Base-by-base conservation (phyloP, 2,113 vertebrate species). In the Micromys minutus region DNA sequence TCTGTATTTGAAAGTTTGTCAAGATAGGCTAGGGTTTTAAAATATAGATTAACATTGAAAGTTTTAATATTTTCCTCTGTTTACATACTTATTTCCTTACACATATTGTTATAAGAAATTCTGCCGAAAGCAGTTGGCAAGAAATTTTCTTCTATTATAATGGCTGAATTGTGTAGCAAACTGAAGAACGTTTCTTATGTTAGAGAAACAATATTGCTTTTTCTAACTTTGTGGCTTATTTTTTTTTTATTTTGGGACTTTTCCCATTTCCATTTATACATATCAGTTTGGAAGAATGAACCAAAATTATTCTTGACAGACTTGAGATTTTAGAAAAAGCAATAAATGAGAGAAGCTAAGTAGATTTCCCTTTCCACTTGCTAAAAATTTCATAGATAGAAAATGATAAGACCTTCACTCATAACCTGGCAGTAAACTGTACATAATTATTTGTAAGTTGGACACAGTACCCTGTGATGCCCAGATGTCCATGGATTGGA, bases 21-120 rank as follows among this genome's bases (percentile, higher is more conserved):
- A 98, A 97, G 98, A 98, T 98, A 96, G 98, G 97, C 98, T 98
- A 98, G 97, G 96, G 94, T 98, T 98, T 97, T 97, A 97, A 98
- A 98, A 98, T 98, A 98, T 96, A 98, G 97, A 98, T 98, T 98
- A 98, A 97, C 97, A 83, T 76, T 98, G 97, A 98, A 98, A 98
- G 92, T 98, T 98, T 98, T 98, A 98, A 98, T 98, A 98, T 98
- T 98, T 97, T 97, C 97, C 97, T 96, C 96, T 98, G 94, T 98
- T 98, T 98, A 98, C 97, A 97, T 98, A 98, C 97, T 98, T 98
- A 96, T 97, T 98, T 92, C 96, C 98, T 97, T 94, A 96, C n/a
- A 95, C 97, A 96, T 71, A 65, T 94, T 95, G 95, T 95, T 98
- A 94, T 98, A 97, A 97, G 98, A 88, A 98, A 95, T 98, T 97